Base-by-base conservation (phyloP, 2,113 vertebrate genomes). In the Hippocampus barbouri region DNA sequence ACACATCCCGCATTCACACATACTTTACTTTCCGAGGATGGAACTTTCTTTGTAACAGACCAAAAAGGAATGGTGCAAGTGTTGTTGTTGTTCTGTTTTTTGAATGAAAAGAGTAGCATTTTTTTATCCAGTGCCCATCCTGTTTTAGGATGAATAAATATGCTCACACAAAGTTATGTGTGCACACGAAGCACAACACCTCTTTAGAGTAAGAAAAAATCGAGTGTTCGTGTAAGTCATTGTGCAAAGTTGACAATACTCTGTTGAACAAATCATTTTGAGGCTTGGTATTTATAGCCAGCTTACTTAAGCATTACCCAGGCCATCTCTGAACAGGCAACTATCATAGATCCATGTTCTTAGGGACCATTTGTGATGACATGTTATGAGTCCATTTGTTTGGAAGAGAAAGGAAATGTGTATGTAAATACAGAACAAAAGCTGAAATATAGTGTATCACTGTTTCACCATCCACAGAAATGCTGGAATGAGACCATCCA, bases 381-480 rank as follows among this genome's bases (percentile, higher is more conserved):
- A 70, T 66, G 77, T 70, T 15, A 41, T 27, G 64, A 74, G 23
- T 76, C 41, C 69, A 57, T 82, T 79, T 80, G 25, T 79, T 66
- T 79, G 77, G 68, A 73, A 80, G 43, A 74, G 30, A 87, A 87
- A 89, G 87, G 82, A 86, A 90, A 85, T 73, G 71, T 90, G 83
- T 90, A 84, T 68, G 88, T 85, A 64, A 85, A 77, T 82, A 69
- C 41, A 77, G 85, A 84, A 66, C 14, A 20, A 76, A 72, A 80
- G 72, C 70, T 69, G 34, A 87, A 78, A 71, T 77, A 27, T 76
- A 72, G 51, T 83, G 60, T 73, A 63, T 81, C 65, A 78, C 54
- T 78, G 66, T 88, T 80, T 84, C 81, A 83, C 54, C 67, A 83
- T 87, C 66, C 76, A 65, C 77, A 79, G 79, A 74, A 74, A 47